Base-by-base conservation (phyloP, 1,140 invertebrate genomes). In the Drosophila nasuta region DNA sequence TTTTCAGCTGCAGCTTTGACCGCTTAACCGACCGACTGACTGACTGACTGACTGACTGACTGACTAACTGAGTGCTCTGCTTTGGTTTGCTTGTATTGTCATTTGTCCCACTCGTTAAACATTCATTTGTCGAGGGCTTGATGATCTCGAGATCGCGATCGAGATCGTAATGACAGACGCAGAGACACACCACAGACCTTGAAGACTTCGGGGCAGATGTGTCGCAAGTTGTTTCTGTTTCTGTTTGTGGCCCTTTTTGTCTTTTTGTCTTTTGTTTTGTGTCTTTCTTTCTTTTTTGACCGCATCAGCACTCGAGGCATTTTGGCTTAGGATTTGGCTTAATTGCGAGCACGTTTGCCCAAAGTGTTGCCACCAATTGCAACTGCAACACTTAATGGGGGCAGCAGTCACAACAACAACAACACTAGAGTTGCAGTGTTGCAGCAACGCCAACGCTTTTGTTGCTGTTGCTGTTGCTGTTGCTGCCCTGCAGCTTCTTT, bases 361-460 rank as follows among this genome's bases (percentile, higher is more conserved):
- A 71, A 72, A 25, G 74, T 72, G 74, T 72, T 66, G 74, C 74
- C 69, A 54, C 56, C 54, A 76, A 76, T 76, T 72, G 69, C 74
- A 76, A 76, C 68, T 76, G 73, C 73, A 71, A 65, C 73, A 72
- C 59, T 72, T 71, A 65, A 71, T 71, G 73, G 73, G 66, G 38
- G 25, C 20, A 52, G 20, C 49, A 52, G 7, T 0, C 3, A 11
- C 15, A 13, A 13, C 13, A 46, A 46, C 30, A 33, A 33, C 30
- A 33, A 33, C 30, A 33, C 11, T 30, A 33, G 5, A 10, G n/a
- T 41, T 48, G 5, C 20, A 25, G 28, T 41, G 52, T 51, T 70
- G 66, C 72, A 45, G 28, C 58, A 74, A 57, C 51, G 7, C 30
- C 35, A 38, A 38, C 35, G 8, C 10, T 38, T 33, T 33, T 33